Evolutionary conservation across 2,888 invertebrate species (phyloP), one percentile per base, ranked within the genome.

Genomic region (Leistus spinibarbis): DNA sequence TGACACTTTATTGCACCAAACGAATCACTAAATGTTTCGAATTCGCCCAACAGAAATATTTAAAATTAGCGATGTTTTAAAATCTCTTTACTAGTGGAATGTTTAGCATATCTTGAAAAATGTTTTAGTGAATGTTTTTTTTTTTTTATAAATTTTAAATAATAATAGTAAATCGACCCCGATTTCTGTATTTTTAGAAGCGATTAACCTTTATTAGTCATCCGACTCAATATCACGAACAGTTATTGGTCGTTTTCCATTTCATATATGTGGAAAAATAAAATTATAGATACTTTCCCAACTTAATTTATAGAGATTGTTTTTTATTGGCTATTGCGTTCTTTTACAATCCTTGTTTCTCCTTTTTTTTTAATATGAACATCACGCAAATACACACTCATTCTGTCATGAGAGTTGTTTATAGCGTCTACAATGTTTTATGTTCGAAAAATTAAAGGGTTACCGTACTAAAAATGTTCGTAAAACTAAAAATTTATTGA

Each of bases 231-330:
- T 54, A 16, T 3, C 54, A 16, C 17, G 54, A 5, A 54, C 54
- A 5, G 5, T 54, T 13, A 54, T 17, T 54, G 54, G 54, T 54
- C 17, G n/a, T 54, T 17, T 13, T 16, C 54, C 13, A 54, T 5
- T 24, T 60, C 40, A 63, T 70, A 60, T 70, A 62, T 17, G 63
- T 40, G 54, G 19, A 63, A 60, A 53, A 70, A 70, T 70, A 70
- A 70, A 70, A 70, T 16, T n/a, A n/a, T n/a, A n/a, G n/a, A n/a
- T n/a, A n/a, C n/a, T 69, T 69, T 69, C 27, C 57, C 19, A 69
- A 13, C 56, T 57, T 54, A 69, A 69, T 69, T 69, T 69, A 57
- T 67, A 67, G 56, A 27, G 67, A 24, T 17, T 57, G 17, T 20
- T 63, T 70, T 70, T 70, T 70, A 62, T 53, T 40, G 13, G 22